A percentile compares a stretch with the other conserved stretches of the same genome.
Conservation (phyloP, 2,888 invertebrate species). For the Nymphalis c-album region DNA sequence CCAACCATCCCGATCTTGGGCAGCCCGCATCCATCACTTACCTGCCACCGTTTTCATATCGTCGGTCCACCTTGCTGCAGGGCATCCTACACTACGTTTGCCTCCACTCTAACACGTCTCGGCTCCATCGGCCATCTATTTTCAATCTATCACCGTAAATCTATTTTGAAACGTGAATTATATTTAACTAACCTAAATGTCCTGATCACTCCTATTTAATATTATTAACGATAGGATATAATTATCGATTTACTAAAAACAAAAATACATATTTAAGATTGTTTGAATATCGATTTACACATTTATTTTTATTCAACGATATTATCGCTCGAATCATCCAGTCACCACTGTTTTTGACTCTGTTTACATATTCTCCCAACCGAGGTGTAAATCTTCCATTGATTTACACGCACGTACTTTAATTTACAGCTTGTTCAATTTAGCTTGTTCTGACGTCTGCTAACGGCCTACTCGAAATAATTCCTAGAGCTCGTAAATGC, state of each 20-base stretch:
- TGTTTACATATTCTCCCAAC: slow-evolving; percentile 50
- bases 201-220: too few species aligned
- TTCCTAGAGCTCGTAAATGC: slow-evolving; percentile 28
- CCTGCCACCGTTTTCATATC: too few species aligned
- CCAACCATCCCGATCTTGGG: too few species aligned
- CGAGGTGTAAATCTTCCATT: slow-evolving; percentile 62
- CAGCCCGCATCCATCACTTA: too few species aligned
- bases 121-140: too few species aligned
- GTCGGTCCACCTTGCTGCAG: too few species aligned
- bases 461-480: slow-evolving; percentile 32
- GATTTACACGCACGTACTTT: slow-evolving; percentile 64
- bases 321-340: slow-evolving; percentile 32
- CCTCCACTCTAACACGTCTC: too few species aligned
- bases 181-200: too few species aligned
- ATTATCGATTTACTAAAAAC: neutral
- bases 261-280: neutral
- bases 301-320: slow-evolving; percentile 6
- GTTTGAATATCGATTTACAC: slow-evolving; percentile 7
- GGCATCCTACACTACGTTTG: too few species aligned
- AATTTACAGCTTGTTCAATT: slow-evolving; percentile 62
- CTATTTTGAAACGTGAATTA: too few species aligned
- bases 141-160: too few species aligned
- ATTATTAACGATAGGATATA: too few species aligned
- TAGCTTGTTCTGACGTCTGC: slow-evolving; percentile 46
- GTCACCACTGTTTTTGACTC: slow-evolving; percentile 49